A percentile compares a stretch with the other conserved stretches of the same genome.
Conservation (phyloP, 2,113 vertebrate genomes). For the Passer montanus region DNA sequence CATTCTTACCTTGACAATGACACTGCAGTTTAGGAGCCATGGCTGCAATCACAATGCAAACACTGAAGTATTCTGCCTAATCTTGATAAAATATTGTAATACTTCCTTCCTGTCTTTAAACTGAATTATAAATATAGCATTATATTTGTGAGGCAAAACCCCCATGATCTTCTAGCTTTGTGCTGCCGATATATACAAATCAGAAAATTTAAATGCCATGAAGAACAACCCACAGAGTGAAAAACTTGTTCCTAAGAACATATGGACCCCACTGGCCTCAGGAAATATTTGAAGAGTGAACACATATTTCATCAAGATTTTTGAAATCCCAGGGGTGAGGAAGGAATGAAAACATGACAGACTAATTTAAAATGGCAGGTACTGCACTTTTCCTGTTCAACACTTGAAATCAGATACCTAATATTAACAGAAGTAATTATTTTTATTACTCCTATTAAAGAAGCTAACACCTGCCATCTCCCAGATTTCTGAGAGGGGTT, state of each 20-base stretch:
- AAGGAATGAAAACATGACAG: conserved; percentile 75
- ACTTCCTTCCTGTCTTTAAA: background rate
- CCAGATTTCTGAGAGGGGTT: conserved; percentile 48
- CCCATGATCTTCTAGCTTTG: background rate
- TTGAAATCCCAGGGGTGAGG: conserved; percentile 69
- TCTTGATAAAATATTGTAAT: background rate
- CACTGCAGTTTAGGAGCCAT: background rate
- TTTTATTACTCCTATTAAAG: conserved; percentile 64
- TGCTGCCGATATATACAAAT: conserved; percentile 7
- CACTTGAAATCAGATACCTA: conserved; percentile 70
- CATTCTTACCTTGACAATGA: conserved; percentile 34
- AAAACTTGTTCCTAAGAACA: conserved; percentile 74
- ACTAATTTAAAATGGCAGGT: conserved; percentile 79
- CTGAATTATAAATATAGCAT: background rate
- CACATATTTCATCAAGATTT: conserved; percentile 77
- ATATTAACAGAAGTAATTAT: conserved; percentile 68
- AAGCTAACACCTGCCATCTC: conserved; percentile 51
- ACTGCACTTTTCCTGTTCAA: conserved; percentile 65
- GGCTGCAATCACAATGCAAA: background rate
- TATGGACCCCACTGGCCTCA: conserved; percentile 79
- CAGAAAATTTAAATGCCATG: conserved; percentile 68
- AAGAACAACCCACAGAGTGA: conserved; percentile 64
- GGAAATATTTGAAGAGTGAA: conserved; percentile 79
- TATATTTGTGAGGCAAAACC: background rate
- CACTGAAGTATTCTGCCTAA: background rate